phyloP scores from a whole-genome alignment of 2,797 vertebrate genomes.

The Synanceia verrucosa region DNA sequence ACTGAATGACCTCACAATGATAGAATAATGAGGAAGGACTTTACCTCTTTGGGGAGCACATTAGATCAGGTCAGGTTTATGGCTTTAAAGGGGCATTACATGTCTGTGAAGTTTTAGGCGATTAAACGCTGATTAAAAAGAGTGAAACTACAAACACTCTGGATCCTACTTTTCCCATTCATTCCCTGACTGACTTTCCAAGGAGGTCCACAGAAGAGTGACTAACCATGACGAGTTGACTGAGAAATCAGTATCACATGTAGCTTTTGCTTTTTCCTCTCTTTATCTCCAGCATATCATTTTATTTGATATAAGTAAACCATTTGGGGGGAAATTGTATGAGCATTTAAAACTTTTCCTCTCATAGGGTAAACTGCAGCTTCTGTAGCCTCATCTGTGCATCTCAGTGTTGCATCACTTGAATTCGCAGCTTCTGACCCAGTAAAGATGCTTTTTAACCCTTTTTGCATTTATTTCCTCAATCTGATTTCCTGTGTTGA shows the following conservation, averaged over 20 bases:
- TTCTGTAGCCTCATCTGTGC: neutral
- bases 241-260: neutral
- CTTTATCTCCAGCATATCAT: neutral
- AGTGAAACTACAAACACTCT: neutral
- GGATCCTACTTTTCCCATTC: neutral
- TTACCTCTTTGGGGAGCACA: neutral
- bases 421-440: neutral
- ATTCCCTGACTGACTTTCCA: too few relatives aligned
- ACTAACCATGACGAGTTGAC: too few relatives aligned
- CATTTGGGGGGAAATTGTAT: too few relatives aligned
- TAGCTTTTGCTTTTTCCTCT: neutral
- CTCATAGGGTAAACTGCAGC: neutral
- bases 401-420: neutral
- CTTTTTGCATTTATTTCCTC: too few relatives aligned
- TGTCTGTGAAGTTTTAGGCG: neutral
- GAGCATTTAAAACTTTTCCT: neutral
- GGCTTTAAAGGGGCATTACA: neutral
- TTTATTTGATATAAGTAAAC: neutral
- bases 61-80: neutral
- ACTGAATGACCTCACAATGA: neutral
- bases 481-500: too few relatives aligned
- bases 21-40: neutral
- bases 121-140: too few relatives aligned
- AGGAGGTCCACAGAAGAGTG: too few relatives aligned
- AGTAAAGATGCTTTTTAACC: neutral